Evolutionary conservation across 2,797 vertebrate species (phyloP).

Genomic region (Siniperca undulata): DNA sequence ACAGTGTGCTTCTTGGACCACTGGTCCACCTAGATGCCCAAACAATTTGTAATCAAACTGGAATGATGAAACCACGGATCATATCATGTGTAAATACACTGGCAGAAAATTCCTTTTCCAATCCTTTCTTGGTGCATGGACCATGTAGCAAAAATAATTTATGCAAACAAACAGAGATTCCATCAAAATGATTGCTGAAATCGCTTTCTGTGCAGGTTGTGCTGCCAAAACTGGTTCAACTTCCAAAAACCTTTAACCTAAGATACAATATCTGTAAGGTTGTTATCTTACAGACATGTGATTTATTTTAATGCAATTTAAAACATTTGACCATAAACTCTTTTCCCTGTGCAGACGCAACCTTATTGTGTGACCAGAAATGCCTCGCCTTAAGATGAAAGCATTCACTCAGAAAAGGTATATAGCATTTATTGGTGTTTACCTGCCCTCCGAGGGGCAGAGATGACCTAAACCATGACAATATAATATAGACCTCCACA

Average conservation of each 20-base stretch:
- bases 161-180: conserved; percentile 37
- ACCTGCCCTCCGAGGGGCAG: conserved; percentile 17
- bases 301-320: conserved; percentile 24
- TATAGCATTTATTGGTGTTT: conserved; percentile 27
- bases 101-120: conserved; percentile 35
- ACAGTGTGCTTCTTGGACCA: not conserved
- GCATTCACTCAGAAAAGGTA: conserved; percentile 11
- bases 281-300: conserved; percentile 19
- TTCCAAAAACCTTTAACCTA: conserved; percentile 6
- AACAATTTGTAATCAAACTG: conserved; percentile 55
- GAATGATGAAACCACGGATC: conserved; percentile 40
- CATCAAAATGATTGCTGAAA: conserved; percentile 34
- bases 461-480: conserved; percentile 25
- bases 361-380: not conserved
- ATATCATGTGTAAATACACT: conserved; percentile 33
- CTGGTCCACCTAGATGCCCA: conserved; percentile 5
- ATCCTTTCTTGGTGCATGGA: conserved; percentile 34
- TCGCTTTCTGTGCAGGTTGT: conserved; percentile 17
- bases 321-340: not conserved
- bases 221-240: not conserved
- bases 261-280: conserved; percentile 4
- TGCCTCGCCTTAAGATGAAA: conserved; percentile 4
- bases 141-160: conserved; percentile 42
- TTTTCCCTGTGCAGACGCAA: not conserved
- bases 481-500: conserved; percentile 23